Evolutionary conservation across 2,113 vertebrate genomes (phyloP).

Genomic region (Rhinopomastus cyanomelas): DNA sequence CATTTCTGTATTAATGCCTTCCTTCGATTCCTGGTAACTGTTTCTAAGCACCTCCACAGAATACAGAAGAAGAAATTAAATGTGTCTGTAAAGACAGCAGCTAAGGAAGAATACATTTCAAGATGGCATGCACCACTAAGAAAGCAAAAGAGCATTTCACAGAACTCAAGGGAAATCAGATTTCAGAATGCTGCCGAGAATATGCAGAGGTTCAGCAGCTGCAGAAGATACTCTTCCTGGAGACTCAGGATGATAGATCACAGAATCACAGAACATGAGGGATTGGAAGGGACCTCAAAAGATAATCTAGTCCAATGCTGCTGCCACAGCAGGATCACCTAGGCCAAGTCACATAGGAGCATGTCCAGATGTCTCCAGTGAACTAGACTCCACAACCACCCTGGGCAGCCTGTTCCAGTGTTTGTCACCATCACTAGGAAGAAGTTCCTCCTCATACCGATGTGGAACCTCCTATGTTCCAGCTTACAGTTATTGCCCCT

Average conservation of each 20-base stretch:
- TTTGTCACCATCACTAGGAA: too few relatives aligned
- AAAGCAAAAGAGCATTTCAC: not conserved
- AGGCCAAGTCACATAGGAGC: too few relatives aligned
- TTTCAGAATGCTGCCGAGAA: not conserved
- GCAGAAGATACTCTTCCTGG: not conserved
- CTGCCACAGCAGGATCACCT: too few relatives aligned
- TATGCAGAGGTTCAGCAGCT: not conserved
- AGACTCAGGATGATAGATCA: not conserved
- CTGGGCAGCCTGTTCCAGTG: too few relatives aligned
- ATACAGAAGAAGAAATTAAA: not conserved
- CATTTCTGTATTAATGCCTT: not conserved
- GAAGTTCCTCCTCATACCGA: too few relatives aligned
- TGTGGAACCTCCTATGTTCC: too few relatives aligned
- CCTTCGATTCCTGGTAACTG: not conserved
- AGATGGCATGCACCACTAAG: not conserved
- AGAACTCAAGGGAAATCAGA: not conserved
- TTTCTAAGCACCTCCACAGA: not conserved
- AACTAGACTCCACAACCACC: too few relatives aligned
- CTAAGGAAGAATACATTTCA: not conserved
- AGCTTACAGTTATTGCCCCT: too few relatives aligned
- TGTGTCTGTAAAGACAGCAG: not conserved
- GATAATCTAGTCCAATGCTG: too few relatives aligned
- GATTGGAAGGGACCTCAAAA: too few relatives aligned
- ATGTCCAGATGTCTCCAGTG: too few relatives aligned
- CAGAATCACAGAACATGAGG: too few relatives aligned